Evolutionary conservation across 2,797 vertebrate species (phyloP).

Genomic region (Phylloscopus collybita): DNA sequence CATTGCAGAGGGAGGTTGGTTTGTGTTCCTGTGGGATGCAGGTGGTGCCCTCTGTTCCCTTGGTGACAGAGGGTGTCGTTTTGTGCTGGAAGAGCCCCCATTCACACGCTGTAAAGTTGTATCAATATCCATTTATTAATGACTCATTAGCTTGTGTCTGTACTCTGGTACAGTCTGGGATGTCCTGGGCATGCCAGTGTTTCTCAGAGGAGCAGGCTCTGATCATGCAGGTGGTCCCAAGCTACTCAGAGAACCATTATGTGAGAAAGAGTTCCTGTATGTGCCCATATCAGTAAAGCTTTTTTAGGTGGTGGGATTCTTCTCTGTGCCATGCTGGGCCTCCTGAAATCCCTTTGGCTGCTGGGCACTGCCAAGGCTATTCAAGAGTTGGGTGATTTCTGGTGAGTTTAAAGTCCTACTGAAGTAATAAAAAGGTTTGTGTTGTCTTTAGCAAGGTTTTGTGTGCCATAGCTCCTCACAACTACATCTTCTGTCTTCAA

Average conservation of each 20-base stretch:
- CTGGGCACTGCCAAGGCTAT: neutral
- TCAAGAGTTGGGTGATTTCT: neutral
- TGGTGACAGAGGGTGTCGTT: neutral
- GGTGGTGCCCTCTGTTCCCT: accelerated
- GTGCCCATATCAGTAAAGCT: neutral
- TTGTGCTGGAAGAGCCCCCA: neutral
- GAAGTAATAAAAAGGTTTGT: neutral
- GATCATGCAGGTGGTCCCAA: neutral
- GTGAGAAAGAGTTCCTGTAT: neutral
- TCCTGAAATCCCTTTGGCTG: neutral
- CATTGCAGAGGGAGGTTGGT: neutral
- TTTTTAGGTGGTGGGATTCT: neutral
- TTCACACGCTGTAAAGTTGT: neutral
- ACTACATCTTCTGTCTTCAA: neutral
- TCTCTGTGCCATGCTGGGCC: neutral
- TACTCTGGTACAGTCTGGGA: neutral
- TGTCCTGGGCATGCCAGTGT: neutral
- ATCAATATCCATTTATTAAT: neutral
- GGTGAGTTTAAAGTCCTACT: neutral
- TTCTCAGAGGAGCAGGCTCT: neutral
- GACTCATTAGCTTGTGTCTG: neutral
- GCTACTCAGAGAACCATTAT: neutral
- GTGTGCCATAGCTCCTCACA: neutral
- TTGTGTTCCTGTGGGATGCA: neutral
- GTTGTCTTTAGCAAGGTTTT: neutral